A percentile compares a stretch with the other conserved stretches of the same genome.
phyloP scores from a whole-genome alignment of 2,113 vertebrate genomes.

The Myotis yumanensis region DNA sequence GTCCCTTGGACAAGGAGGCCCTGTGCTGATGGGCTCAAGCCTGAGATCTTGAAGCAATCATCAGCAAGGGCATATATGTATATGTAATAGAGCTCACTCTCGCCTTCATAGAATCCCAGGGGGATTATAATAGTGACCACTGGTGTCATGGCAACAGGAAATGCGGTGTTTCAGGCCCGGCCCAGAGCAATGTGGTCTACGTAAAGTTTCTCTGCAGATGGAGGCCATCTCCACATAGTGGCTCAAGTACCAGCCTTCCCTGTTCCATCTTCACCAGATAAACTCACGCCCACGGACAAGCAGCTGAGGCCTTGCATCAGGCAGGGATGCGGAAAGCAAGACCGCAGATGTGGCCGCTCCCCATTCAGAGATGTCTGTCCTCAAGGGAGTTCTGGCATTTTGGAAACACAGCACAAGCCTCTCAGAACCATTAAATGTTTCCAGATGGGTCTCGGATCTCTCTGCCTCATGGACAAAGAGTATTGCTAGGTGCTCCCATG shows the following conservation, averaged over 20 bases:
- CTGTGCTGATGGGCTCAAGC: not conserved
- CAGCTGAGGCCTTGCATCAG: not conserved
- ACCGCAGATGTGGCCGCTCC: conserved; percentile 33
- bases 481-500: conserved; percentile 20
- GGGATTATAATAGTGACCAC: not conserved
- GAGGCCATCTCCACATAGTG: not conserved
- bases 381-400: conserved; percentile 51
- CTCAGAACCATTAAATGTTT: conserved; percentile 60
- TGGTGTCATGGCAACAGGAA: not conserved
- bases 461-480: conserved; percentile 18
- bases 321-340: not conserved
- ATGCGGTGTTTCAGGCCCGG: not conserved
- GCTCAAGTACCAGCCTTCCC: not conserved
- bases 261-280: not conserved
- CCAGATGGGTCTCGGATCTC: conserved; percentile 60
- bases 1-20: not conserved
- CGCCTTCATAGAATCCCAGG: not conserved
- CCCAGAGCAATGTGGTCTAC: not conserved
- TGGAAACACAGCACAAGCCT: conserved; percentile 50
- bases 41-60: not conserved
- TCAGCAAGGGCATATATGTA: not conserved
- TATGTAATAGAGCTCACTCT: not conserved
- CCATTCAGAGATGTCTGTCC: conserved; percentile 30
- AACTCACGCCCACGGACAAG: not conserved
- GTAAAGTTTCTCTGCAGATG: not conserved